phyloP scores from a whole-genome alignment of 1,140 invertebrate species.

The Brachystomella parvula region DNA sequence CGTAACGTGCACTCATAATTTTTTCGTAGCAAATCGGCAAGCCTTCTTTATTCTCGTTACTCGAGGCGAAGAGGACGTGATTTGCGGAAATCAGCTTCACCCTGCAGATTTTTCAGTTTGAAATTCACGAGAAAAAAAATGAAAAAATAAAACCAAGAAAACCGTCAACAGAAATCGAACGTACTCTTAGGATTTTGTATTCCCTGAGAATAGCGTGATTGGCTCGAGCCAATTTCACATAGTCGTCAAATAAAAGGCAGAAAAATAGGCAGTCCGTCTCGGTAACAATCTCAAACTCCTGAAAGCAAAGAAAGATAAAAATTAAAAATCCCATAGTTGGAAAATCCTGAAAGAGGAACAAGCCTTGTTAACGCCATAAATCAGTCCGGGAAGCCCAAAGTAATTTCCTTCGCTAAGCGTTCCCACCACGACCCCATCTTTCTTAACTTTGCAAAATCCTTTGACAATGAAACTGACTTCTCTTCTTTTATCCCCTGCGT shows the following conservation, averaged over 20 bases:
- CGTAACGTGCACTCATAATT: background rate
- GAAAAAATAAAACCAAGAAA: too few species aligned
- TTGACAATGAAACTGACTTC: constrained; percentile 32
- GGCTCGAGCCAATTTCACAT: constrained; percentile 11
- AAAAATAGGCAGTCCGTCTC: constrained; percentile 31
- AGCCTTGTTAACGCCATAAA: constrained; percentile 23
- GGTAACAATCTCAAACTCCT: constrained; percentile 15
- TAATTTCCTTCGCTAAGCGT: constrained; percentile 23
- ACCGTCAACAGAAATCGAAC: background rate
- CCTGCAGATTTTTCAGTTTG: background rate
- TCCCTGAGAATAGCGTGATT: constrained; percentile 12
- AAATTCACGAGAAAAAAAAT: too few species aligned
- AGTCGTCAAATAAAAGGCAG: constrained; percentile 27
- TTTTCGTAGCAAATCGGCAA: background rate
- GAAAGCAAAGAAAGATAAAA: too few species aligned
- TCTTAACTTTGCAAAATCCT: constrained; percentile 22
- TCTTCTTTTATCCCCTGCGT: constrained; percentile 22
- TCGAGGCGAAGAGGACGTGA: too few species aligned
- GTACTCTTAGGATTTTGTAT: constrained; percentile 25
- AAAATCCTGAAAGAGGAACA: too few species aligned
- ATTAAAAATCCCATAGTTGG: too few species aligned
- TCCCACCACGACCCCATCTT: constrained; percentile 4
- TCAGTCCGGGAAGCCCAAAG: constrained; percentile 29
- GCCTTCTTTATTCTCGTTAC: too few species aligned
- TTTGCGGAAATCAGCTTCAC: too few species aligned